phyloP scores from a whole-genome alignment of 1,140 invertebrate genomes.

The Habropoda laboriosa region DNA sequence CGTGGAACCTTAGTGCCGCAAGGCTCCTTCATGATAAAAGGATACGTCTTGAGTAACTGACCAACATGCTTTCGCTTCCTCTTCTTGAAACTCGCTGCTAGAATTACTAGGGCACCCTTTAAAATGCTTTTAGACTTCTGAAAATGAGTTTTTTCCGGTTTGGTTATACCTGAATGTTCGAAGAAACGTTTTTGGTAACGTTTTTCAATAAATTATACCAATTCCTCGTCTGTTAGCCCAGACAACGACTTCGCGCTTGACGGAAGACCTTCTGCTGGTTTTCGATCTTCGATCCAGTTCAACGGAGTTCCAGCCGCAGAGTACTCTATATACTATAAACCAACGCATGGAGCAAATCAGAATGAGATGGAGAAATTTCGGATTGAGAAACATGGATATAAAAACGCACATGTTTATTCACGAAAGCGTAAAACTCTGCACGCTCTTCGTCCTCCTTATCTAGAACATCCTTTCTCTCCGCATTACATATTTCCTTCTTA shows the following conservation, averaged over 20 bases:
- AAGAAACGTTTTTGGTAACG: neutral
- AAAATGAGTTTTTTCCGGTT: constrained; percentile 24
- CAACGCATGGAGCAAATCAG: neutral
- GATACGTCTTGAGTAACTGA: constrained; percentile 76
- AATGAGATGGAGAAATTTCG: neutral
- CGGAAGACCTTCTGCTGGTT: constrained; percentile 67
- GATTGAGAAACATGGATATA: neutral
- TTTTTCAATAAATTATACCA: constrained; percentile 53
- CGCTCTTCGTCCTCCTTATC: constrained; percentile 7
- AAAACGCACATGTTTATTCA: constrained; percentile 70
- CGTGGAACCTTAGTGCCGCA: neutral
- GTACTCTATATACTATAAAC: constrained; percentile 72
- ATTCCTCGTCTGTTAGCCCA: constrained; percentile 45
- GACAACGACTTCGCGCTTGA: constrained; percentile 64
- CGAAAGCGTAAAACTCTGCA: constrained; percentile 69
- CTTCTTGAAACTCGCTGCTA: constrained; percentile 58
- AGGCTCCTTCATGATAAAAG: constrained; percentile 57
- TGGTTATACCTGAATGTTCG: neutral
- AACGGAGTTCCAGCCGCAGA: constrained; percentile 65
- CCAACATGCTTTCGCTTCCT: constrained; percentile 41
- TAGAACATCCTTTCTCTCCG: neutral
- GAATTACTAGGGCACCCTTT: constrained; percentile 47
- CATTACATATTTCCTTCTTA: neutral
- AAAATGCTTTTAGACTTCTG: constrained; percentile 67
- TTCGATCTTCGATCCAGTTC: constrained; percentile 73